Evolutionary conservation across 2,888 invertebrate species (phyloP), one percentile per base, ranked within the genome.

Genomic region (Melolontha melolontha): DNA sequence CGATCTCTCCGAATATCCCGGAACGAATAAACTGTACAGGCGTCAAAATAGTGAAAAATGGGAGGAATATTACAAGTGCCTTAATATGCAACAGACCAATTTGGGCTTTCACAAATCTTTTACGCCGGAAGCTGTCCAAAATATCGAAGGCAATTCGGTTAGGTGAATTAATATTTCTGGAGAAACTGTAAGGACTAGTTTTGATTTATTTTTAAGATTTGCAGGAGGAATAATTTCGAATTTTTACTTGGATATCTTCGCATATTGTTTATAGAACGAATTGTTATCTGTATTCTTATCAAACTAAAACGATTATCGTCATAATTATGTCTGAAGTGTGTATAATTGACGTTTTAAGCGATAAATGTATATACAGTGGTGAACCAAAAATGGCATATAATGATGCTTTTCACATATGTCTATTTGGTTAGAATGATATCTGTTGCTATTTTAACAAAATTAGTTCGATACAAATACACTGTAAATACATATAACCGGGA

Each of bases 1-100:
- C 14, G 81, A 82, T 70, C 76, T 80, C 12, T 75, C 80, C 5
- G 84, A 85, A 77, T 87, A 85, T 78, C 86, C 86, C 11, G 82
- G 84, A 63, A 78, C 78, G 5, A 84, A 86, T 71, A 71, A 78
- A 41, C 79, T 82, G 65, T 79, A 82, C 63, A 71, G 79, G 63
- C 73, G 81, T 54, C 77, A 83, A 49, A 81, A 85, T 64, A 75
- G 75, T 66, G 76, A 81, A 50, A 80, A 83, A 59, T 90, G 89
- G 89, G 74, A 83, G 0, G 79, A 84, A 10, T 88, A 89, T 78
- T 88, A 89, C 75, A 70, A 81, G 2, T 89, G 89, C 75, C 78
- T 86, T 29, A 75, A 79, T 14, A 75, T 76, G 11, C 81, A 81
- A 75, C 76, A 82, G 47, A 73, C 75, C 1, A 77, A 74, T 51